Conservation (phyloP, 37 sponge, comb jelly and placozoan species). For the Geodia barretti region DNA sequence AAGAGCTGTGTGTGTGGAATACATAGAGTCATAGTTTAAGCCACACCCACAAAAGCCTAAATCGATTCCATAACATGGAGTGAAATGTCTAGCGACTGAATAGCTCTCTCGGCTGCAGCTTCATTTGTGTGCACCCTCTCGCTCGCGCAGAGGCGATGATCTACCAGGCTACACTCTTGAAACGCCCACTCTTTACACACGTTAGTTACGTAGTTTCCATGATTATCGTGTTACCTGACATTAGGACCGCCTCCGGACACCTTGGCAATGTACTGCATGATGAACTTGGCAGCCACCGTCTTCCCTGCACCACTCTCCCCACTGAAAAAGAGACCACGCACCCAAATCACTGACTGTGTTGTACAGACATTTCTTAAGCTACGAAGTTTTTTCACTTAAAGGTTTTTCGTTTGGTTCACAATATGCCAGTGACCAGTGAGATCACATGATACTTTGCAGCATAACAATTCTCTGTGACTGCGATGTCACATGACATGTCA, state of each 20-base stretch:
- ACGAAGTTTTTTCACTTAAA: not conserved
- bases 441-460: too few relatives aligned
- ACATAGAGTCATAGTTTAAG: not conserved
- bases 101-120: too few relatives aligned
- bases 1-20: not conserved
- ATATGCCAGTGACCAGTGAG: not conserved
- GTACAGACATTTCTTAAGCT: not conserved
- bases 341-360: not conserved
- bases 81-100: too few relatives aligned
- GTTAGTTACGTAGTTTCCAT: not conserved
- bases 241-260: constrained; percentile 91
- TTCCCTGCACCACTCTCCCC: constrained; percentile 99
- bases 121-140: too few relatives aligned
- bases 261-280: constrained; percentile 95
- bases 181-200: not conserved
- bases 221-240: constrained; percentile 67
- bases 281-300: constrained; percentile 95
- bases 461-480: too few relatives aligned
- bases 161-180: not conserved
- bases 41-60: too few relatives aligned
- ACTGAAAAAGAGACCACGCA: too few relatives aligned
- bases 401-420: not conserved
- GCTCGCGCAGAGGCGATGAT: too few relatives aligned
- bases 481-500: too few relatives aligned
- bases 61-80: too few relatives aligned